Evolutionary conservation across 2,113 vertebrate genomes (phyloP).

Genomic region (Chaetodon trifascialis): DNA sequence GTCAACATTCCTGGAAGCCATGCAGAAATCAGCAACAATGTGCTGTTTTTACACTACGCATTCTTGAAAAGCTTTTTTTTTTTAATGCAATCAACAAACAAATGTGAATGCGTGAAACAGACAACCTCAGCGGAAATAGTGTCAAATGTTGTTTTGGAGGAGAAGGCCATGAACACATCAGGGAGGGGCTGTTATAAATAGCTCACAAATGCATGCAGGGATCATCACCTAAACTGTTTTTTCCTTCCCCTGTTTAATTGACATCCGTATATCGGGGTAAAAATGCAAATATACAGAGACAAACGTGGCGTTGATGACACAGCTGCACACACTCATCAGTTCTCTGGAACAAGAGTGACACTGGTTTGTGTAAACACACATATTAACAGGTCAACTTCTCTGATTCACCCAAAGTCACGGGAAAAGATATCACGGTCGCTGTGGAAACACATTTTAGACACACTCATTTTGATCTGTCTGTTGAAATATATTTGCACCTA

Average conservation of each 20-base stretch:
- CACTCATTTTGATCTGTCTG: constrained; percentile 24
- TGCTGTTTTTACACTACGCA: constrained; percentile 4
- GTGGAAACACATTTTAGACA: background rate
- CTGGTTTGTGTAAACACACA: constrained; percentile 51
- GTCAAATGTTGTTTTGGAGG: constrained; percentile 9
- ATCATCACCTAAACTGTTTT: constrained; percentile 53
- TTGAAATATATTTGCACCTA: constrained; percentile 33
- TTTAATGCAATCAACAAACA: background rate
- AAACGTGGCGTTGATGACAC: constrained; percentile 77
- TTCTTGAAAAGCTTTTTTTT: background rate
- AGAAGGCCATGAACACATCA: constrained; percentile 10
- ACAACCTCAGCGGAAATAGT: background rate
- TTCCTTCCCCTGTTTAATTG: constrained; percentile 62
- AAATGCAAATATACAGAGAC: constrained; percentile 68
- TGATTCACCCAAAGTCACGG: constrained; percentile 52
- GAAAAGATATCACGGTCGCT: background rate
- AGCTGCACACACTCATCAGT: constrained; percentile 53
- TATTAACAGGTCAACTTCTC: constrained; percentile 59
- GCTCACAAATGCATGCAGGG: constrained; percentile 28
- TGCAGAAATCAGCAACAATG: background rate
- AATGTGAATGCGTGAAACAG: background rate
- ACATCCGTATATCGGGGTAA: constrained; percentile 65
- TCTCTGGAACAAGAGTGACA: constrained; percentile 53
- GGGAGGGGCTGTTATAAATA: constrained; percentile 37
- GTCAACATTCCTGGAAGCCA: constrained; percentile 54